Percentiles rank a stretch among this genome's conserved stretches.
phyloP scores from a whole-genome alignment of 2,113 vertebrate genomes.

The Malurus cyaneus region DNA sequence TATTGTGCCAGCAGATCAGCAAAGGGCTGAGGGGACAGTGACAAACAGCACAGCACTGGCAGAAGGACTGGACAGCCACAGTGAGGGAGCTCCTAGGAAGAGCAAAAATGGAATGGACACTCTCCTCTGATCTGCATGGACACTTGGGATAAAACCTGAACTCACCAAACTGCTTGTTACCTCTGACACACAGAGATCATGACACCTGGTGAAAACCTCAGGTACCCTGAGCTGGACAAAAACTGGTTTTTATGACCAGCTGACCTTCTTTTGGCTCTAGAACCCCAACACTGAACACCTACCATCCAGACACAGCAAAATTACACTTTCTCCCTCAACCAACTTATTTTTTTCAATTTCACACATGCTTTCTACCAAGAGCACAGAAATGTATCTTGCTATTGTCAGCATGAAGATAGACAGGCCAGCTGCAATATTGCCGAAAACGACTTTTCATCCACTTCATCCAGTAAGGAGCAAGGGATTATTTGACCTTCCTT shows the following conservation, averaged over 20 bases:
- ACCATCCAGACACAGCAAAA: background rate
- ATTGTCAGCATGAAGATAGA: conserved; percentile 1
- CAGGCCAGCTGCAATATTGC: conserved; percentile 9
- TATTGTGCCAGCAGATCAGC: background rate
- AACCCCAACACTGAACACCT: background rate
- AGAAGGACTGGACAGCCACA: fast-evolving
- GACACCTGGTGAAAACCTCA: background rate
- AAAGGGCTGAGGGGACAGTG: background rate
- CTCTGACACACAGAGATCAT: background rate
- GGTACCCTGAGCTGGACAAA: fast-evolving
- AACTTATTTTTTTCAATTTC: background rate
- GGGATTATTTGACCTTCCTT: background rate
- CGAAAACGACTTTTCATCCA: background rate
- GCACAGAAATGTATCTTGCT: background rate
- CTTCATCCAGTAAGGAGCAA: background rate
- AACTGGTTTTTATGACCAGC: background rate
- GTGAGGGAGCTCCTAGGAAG: background rate
- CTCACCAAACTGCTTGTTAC: background rate
- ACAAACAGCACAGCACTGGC: background rate
- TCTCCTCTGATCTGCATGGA: background rate
- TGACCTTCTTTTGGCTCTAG: background rate
- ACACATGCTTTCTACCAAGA: background rate
- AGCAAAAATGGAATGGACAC: fast-evolving
- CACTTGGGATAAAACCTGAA: background rate
- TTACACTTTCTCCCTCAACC: fast-evolving